phyloP scores from a whole-genome alignment of 2,113 vertebrate species.

The Rynchops niger region DNA sequence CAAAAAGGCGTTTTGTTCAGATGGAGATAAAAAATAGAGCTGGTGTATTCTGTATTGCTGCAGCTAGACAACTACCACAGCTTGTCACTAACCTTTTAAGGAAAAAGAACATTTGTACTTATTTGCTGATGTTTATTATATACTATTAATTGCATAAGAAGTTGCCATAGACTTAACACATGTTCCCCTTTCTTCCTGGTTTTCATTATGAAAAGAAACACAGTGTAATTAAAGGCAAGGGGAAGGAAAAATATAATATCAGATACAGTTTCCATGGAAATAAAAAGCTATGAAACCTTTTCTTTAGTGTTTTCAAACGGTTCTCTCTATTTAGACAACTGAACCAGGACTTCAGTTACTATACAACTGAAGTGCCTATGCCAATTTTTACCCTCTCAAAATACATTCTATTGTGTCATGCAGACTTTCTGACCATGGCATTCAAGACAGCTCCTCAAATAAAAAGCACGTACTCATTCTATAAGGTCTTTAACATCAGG shows the following conservation, averaged over 20 bases:
- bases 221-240: background rate
- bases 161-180: background rate
- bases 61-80: background rate
- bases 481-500: background rate
- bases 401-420: background rate
- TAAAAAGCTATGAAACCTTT: constrained; percentile 1
- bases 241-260: background rate
- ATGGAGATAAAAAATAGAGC: background rate
- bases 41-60: background rate
- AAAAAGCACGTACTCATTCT: background rate
- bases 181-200: too few species aligned
- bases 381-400: background rate
- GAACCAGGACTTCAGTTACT: background rate
- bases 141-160: background rate
- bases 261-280: constrained; percentile 20
- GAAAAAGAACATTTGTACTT: background rate
- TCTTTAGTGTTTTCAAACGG: background rate
- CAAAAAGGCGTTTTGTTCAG: background rate
- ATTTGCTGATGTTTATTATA: background rate
- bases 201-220: background rate
- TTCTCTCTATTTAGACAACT: background rate
- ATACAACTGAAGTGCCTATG: background rate
- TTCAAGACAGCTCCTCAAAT: background rate
- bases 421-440: background rate
- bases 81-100: background rate